phyloP scores from a whole-genome alignment of 1,140 invertebrate genomes.

The Oppia nitens region DNA sequence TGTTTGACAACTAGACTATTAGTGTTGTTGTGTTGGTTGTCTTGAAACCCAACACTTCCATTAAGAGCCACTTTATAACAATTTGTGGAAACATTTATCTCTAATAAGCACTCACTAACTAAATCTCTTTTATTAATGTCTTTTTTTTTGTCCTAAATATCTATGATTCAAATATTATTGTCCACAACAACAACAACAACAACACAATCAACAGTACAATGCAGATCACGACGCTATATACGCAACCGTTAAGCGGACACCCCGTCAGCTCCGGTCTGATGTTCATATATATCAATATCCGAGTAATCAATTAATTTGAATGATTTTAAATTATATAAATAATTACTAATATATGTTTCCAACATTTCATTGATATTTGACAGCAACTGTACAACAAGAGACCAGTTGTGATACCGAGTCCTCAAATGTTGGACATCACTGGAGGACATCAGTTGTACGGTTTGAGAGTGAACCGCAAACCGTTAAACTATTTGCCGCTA shows the following conservation, averaged over 20 bases:
- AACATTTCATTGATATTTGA: not conserved
- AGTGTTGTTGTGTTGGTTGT: too few relatives aligned
- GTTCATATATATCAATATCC: constrained; percentile 14
- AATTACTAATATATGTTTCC: not conserved
- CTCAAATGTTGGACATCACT: not conserved
- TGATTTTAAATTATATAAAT: not conserved
- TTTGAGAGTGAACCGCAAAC: not conserved
- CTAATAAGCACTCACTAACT: too few relatives aligned
- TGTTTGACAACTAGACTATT: too few relatives aligned
- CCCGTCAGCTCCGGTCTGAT: constrained; percentile 1
- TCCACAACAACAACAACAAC: too few relatives aligned
- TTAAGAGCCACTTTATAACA: not conserved
- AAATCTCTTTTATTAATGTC: too few relatives aligned
- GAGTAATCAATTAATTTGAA: not conserved
- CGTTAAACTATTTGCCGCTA: not conserved
- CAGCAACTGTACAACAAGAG: not conserved
- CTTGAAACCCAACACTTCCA: not conserved
- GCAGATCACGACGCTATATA: constrained; percentile 10
- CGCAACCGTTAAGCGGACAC: constrained; percentile 11
- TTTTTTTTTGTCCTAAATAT: not conserved
- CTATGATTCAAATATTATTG: too few relatives aligned
- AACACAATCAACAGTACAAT: too few relatives aligned
- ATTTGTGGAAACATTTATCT: too few relatives aligned
- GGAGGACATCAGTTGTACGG: not conserved
- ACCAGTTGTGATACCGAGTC: not conserved